Evolutionary conservation across 2,113 vertebrate species (phyloP), one percentile per base, ranked within the genome.

Genomic region (Chionodraco myersi): DNA sequence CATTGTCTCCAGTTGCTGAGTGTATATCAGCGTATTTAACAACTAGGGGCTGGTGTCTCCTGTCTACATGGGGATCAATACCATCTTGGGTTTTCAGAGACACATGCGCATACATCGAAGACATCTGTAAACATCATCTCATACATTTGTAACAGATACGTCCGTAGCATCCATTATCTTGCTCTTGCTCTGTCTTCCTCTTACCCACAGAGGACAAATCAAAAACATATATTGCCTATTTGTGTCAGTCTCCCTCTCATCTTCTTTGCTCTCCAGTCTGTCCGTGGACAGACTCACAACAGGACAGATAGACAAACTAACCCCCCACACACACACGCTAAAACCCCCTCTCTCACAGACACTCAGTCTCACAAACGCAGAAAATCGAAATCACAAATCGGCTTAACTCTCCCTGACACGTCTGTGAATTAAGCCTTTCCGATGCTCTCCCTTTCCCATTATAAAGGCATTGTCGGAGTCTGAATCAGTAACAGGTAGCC

Each of bases 321-420:
- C 72, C 52, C 64, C 36, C 49, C 52, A 59, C 68, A 67, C 75
- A 26, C 71, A 15, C 66, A 18, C 82, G 26, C 75, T 70, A 69
- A 82, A 75, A 64, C 65, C 75, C 30, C 44, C 77, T 78, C 80
- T 82, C 85, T 86, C 86, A 86, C 77, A 86, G 83, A 88, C 90
- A 90, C 85, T 89, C 89, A 82, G 86, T 84, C 84, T 90, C 86
- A 79, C 92, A 93, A 91, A 93, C 91, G 92, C 87, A 90, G 86
- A 92, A 92, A 93, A 93, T 93, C 90, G 91, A 92, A 93, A 93
- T 93, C 91, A 89, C 89, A 93, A 93, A 94, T 94, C 92, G 90
- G 91, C 92, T 94, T 93, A 94, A 93, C 91, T 92, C 92, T 91
- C 84, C 84, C 91, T 81, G 92, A 94, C 93, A 92, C 88, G 67